phyloP scores from a whole-genome alignment of 2,113 vertebrate genomes.

The Peromyscus californicus region DNA sequence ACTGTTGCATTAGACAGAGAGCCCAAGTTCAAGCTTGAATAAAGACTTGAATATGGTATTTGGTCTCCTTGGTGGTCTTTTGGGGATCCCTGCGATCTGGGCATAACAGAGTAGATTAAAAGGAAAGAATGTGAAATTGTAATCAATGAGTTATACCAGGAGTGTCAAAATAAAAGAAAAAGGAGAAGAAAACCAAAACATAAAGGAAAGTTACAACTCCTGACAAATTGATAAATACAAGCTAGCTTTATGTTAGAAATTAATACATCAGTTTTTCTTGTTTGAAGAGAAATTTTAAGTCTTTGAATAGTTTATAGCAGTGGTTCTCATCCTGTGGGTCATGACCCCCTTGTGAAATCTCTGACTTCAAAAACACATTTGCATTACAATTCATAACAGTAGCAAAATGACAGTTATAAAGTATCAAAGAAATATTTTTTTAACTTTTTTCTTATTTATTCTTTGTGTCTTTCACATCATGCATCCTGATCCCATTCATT shows the following conservation, averaged over 20 bases:
- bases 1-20: too few species aligned
- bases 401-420: neutral
- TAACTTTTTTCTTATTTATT: neutral
- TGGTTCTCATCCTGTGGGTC: neutral
- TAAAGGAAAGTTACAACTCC: neutral
- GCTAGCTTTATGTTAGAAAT: neutral
- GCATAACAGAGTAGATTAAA: neutral
- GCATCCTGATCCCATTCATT: neutral
- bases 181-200: neutral
- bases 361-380: neutral
- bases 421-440: neutral
- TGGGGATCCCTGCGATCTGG: too few species aligned
- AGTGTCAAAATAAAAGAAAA: neutral
- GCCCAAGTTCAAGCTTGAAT: too few species aligned
- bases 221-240: neutral
- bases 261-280: neutral
- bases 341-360: neutral
- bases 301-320: neutral
- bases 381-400: neutral
- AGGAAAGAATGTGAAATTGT: neutral
- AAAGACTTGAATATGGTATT: too few species aligned
- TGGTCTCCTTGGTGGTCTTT: too few species aligned
- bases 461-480: neutral
- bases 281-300: neutral
- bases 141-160: neutral